Base-by-base conservation (phyloP, 2,888 invertebrate species). In the Drosophila anceps region DNA sequence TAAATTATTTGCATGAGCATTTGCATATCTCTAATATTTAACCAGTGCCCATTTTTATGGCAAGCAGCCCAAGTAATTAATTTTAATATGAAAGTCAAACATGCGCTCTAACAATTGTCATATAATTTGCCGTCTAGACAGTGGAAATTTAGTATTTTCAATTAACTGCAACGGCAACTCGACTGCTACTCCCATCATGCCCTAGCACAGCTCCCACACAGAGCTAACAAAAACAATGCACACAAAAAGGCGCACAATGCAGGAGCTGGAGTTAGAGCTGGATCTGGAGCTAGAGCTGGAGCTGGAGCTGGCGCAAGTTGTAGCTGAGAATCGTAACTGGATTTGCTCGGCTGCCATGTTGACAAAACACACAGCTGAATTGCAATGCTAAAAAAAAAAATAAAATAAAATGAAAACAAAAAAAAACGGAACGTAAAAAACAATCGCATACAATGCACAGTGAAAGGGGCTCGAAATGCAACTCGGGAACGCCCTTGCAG, bases 111-210 rank as follows among this genome's bases (percentile, higher is more conserved):
- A 91, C 91, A 91, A 91, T 91, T 91, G 91, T 91, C 91, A 91
- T 91, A 92, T 92, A 91, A 91, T 91, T 92, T 91, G 87, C 92
- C 91, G 91, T 91, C 91, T 91, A 91, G 92, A 91, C 91, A 84
- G 90, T 90, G 86, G 79, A 91, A 91, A 92, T 91, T 91, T 91
- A 91, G 91, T 91, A 91, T 91, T 91, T 91, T 91, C 91, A 92
- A 91, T 92, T 91, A 92, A 91, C 91, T 91, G 90, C 86, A 85
- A 87, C 84, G 84, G 75, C 80, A 80, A 84, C 84, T 77, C 71
- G 65, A 68, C 76, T 69, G 63, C 62, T 61, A n/a, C 53, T 50
- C 60, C 63, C 60, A 37, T 43, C 69, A 13, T 9, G 33, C 20
- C 35, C 5, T 4, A 5, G 46, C 46, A 4, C 10, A 27, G 46